These are phyloP conservation scores for Megaceryle maxima DNA, from an alignment of 2,113 vertebrate species.

Conservation along the genomic window DNA sequence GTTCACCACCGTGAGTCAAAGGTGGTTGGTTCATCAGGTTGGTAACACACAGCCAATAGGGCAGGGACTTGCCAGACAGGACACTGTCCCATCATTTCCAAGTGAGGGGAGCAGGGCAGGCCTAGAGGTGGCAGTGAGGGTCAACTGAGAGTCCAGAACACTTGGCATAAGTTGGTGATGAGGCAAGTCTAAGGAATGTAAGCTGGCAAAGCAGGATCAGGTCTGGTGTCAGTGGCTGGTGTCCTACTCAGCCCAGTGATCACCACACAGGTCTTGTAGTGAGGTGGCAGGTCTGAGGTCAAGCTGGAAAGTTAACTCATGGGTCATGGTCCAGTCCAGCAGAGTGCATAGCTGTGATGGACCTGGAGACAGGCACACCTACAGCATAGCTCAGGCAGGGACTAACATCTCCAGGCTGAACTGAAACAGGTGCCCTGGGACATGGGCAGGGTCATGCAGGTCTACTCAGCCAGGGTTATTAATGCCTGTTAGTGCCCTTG, in stretches of 20 bases:
- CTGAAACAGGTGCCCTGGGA: accelerated
- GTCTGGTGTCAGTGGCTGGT: not conserved
- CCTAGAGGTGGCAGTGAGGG: accelerated
- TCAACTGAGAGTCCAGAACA: not conserved
- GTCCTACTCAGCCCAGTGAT: not conserved
- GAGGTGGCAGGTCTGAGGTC: not conserved
- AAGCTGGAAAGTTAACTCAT: not conserved
- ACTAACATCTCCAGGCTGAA: not conserved
- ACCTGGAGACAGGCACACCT: not conserved
- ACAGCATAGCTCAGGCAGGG: not conserved
- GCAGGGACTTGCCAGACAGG: not conserved
- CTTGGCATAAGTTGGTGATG: not conserved
- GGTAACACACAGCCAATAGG: not conserved
- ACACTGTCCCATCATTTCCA: accelerated
- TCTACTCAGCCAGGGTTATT: accelerated
- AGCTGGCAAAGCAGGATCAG: not conserved
- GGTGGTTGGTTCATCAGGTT: not conserved
- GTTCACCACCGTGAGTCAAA: not conserved
- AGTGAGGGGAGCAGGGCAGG: not conserved
- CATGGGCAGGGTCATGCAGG: too few species aligned
- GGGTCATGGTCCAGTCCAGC: not conserved
- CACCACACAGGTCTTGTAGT: not conserved
- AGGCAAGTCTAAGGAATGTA: not conserved
- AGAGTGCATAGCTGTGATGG: not conserved
- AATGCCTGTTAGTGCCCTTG: accelerated